Evolutionary conservation across 2,888 invertebrate genomes (phyloP), one percentile per base, ranked within the genome.

Genomic region (Cheilosia pagana): DNA sequence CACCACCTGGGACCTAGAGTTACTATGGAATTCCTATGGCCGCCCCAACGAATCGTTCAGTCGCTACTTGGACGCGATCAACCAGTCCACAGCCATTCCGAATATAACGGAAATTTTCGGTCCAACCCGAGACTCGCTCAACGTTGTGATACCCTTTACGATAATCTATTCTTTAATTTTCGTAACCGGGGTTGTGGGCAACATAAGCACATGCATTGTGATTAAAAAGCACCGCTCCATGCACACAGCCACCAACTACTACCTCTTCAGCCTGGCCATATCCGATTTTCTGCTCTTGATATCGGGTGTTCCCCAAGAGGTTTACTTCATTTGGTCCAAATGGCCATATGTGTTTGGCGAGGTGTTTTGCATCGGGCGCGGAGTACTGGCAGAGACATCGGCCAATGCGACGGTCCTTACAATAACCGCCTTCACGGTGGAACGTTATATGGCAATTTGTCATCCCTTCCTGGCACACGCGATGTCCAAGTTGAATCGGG

Each of bases 341-440:
- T 95, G 95, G 93, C 95, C 95, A 0, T 96, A 96, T 88, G 93
- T 95, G 2, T 96, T 97, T 89, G 97, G 97, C 0, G 95, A 95
- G 86, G 93, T 94, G 2, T 96, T 97, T 89, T 98, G 97, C 91
- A 93, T 96, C 25, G 92, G 96, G 3, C 94, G 96, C 43, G 96
- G 96, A 0, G 92, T 97, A 55, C 94, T 96, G 1, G 95, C 97
- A 0, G 97, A 97, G 90, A 96, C 96, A 0, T 95, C 95, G 0
- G 95, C 95, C 0, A 96, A 96, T 89, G 96, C 96, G 0, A 95
- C 95, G 4, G 95, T 96, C 0, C 90, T 95, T 55, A 96, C 95
- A 1, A 97, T 97, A 86, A 96, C 96, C 0, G 94, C 96, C 16
- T 98, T 97, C 91, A 97, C 97, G 0, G 94, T 96, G 45, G 97